Evolutionary conservation across 2,888 invertebrate genomes (phyloP).

Genomic region (Sepiola atlantica): DNA sequence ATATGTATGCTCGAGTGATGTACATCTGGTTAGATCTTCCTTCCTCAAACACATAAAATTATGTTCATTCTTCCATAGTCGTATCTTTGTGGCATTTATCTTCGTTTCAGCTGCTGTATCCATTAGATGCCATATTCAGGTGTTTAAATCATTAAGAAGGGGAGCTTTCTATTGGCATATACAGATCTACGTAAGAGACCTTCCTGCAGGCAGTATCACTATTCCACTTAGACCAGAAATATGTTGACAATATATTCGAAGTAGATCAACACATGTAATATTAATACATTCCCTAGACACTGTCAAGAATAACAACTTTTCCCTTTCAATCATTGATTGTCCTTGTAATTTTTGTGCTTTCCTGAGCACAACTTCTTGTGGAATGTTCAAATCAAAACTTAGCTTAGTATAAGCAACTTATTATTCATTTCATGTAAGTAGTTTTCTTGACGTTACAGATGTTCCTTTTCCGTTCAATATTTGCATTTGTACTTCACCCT

Average conservation of each 20-base stretch:
- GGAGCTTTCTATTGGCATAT: not conserved
- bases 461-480: too few species aligned
- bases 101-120: not conserved
- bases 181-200: not conserved
- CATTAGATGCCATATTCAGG: not conserved
- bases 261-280: not conserved
- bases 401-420: too few species aligned
- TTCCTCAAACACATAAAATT: not conserved
- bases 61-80: not conserved
- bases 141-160: not conserved
- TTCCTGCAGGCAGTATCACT: not conserved
- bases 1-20: not conserved
- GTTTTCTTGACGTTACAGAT: too few species aligned
- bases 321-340: not conserved
- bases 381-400: too few species aligned
- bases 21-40: not conserved
- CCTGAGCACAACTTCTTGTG: too few species aligned
- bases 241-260: not conserved
- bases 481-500: too few species aligned
- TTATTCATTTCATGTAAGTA: too few species aligned
- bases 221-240: not conserved
- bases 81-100: not conserved
- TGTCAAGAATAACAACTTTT: not conserved
- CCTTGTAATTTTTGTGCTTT: too few species aligned
- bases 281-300: not conserved